A percentile compares a stretch with the other conserved stretches of the same genome.
These are phyloP conservation scores for Meda fulgida DNA, from an alignment of 2,797 vertebrate genomes.

Conservation along the genomic window DNA sequence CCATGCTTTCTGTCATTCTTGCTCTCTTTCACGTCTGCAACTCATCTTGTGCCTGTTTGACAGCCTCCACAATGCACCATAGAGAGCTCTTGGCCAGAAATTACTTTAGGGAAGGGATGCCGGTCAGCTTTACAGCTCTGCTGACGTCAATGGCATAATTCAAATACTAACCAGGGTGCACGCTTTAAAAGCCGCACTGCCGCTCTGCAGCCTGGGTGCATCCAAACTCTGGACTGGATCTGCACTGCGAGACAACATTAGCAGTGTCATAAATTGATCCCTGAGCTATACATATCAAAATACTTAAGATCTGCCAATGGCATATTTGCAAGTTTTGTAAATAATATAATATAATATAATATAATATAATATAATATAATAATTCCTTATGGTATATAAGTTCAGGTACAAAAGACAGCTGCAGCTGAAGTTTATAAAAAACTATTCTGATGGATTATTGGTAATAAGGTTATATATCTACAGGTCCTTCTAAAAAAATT, in stretches of 20 bases:
- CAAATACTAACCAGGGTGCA: conserved; percentile 97
- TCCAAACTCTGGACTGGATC: conserved; percentile 73
- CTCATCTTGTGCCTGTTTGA: conserved; percentile 78
- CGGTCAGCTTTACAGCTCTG: conserved; percentile 94
- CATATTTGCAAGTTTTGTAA: background rate
- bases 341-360: background rate
- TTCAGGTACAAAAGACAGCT: too few relatives aligned
- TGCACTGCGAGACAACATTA: background rate
- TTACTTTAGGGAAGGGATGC: conserved; percentile 84
- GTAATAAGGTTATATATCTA: background rate
- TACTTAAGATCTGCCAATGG: background rate
- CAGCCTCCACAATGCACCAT: conserved; percentile 83
- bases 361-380: conserved; percentile 3
- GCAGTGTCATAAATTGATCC: background rate
- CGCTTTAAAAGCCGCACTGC: conserved; percentile 83
- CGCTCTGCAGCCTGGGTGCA: conserved; percentile 57
- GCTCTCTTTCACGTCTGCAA: conserved; percentile 66
- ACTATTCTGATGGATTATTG: background rate
- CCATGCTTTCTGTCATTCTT: conserved; percentile 13
- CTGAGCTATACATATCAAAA: background rate
- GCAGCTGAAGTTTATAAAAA: background rate
- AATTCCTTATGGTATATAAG: background rate
- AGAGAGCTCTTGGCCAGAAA: conserved; percentile 86
- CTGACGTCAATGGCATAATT: conserved; percentile 99
- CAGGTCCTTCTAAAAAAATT: too few relatives aligned